These are phyloP conservation scores for zebrafish (Danio rerio) DNA, from an alignment of 2,113 vertebrate genomes.

Conservation along the genomic window GRCz12tu NC_133180.1:44950501-44951000, in stretches of 20 bases:
- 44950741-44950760: no score
- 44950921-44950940: neutral
- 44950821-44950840: neutral
- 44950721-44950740: no score
- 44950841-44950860: neutral
- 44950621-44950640: neutral
- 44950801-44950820: neutral
- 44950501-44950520: no score
- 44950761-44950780: neutral
- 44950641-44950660: neutral
- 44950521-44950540: no score
- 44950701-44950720: no score
- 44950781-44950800: neutral
- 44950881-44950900: neutral
- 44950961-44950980: neutral
- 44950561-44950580: neutral
- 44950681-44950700: neutral
- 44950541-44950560: no score
- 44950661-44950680: neutral
- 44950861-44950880: neutral
- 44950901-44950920: neutral
- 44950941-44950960: no score
- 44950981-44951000: neutral
- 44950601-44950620: neutral
- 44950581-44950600: neutral